Percentiles rank a stretch among this genome's conserved stretches.
phyloP scores from a whole-genome alignment of 2,113 vertebrate genomes.

The Smithornis capensis region DNA sequence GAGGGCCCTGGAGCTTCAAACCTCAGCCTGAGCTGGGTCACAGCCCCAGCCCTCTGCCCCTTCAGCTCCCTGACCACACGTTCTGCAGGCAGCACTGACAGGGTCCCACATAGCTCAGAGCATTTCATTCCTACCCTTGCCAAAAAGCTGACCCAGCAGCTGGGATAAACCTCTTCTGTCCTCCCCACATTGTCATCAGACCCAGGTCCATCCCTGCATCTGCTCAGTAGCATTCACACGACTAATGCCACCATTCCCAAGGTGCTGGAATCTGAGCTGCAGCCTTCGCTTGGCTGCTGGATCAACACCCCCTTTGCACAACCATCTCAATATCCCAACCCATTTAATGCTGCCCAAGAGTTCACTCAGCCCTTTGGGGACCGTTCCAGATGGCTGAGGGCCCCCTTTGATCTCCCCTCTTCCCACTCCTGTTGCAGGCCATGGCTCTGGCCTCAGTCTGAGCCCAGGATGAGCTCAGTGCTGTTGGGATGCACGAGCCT shows the following conservation, averaged over 20 bases:
- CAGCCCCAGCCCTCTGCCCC: neutral
- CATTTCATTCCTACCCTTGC: neutral
- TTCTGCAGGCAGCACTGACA: neutral
- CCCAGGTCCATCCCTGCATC: neutral
- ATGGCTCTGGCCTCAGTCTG: fast-evolving
- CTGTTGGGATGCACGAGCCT: neutral
- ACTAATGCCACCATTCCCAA: neutral
- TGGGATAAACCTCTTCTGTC: neutral
- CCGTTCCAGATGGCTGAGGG: neutral
- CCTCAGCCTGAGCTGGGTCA: neutral
- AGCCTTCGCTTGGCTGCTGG: neutral
- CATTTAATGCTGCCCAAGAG: neutral
- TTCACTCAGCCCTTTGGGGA: neutral
- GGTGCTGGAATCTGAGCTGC: neutral
- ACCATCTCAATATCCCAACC: neutral
- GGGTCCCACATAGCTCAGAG: neutral
- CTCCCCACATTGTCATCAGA: neutral
- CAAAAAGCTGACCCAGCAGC: neutral
- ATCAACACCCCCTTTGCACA: neutral
- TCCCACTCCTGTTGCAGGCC: neutral
- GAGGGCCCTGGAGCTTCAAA: neutral
- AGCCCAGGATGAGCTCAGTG: neutral
- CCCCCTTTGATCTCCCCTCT: neutral
- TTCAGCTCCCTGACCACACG: neutral
- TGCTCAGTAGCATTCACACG: neutral